A percentile compares a stretch with the other conserved stretches of the same genome.
These are phyloP conservation scores for Megalurothrips usitatus DNA, from an alignment of 2,888 invertebrate genomes.

Conservation along the genomic window DNA sequence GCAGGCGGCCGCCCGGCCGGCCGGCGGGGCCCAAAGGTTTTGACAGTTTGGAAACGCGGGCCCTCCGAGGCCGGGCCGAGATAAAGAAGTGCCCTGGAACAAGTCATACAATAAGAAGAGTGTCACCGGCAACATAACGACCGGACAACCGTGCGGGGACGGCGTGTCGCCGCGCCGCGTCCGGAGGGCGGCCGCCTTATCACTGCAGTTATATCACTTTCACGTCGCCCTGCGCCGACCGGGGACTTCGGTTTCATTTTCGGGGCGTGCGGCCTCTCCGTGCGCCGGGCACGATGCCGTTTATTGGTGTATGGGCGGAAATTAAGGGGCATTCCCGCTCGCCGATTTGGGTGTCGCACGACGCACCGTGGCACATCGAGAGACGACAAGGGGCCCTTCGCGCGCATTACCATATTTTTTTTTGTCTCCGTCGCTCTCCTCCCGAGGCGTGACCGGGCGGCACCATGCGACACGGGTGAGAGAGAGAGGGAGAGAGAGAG, in stretches of 20 bases:
- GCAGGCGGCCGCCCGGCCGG: not conserved
- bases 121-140: too few relatives aligned
- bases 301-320: too few relatives aligned
- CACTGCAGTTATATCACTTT: too few relatives aligned
- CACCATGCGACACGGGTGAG: not conserved
- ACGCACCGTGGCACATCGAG: too few relatives aligned
- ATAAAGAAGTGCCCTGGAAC: not conserved
- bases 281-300: too few relatives aligned
- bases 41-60: not conserved
- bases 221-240: too few relatives aligned
- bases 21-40: not conserved
- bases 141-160: not conserved
- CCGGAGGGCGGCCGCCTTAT: not conserved
- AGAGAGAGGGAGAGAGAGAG: not conserved
- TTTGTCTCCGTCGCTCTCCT: not conserved
- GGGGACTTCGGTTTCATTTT: too few relatives aligned
- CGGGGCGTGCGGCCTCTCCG: too few relatives aligned
- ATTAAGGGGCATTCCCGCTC: too few relatives aligned
- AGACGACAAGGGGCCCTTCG: not conserved
- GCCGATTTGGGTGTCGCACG: too few relatives aligned
- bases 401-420: not conserved
- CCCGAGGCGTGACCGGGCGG: not conserved
- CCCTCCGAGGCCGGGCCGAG: not conserved
- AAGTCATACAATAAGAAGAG: not conserved
- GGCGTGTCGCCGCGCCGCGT: not conserved